These are phyloP conservation scores for Raja brachyura DNA, from an alignment of 2,113 vertebrate species.

Conservation along the genomic window DNA sequence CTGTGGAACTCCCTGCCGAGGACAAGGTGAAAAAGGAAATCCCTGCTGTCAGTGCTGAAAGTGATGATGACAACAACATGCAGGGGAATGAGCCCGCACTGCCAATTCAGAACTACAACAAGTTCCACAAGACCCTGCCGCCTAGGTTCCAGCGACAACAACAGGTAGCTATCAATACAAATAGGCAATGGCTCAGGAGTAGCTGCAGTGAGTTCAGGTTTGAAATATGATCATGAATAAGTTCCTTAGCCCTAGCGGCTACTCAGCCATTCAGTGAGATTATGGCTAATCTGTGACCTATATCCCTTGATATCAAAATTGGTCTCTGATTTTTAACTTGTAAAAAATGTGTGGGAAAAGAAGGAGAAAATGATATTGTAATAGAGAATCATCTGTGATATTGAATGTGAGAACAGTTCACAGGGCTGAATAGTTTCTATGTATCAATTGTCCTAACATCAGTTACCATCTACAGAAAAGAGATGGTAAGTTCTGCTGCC, in stretches of 20 bases:
- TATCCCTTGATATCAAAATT: neutral
- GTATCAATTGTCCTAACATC: neutral
- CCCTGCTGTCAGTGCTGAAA: conserved; percentile 55
- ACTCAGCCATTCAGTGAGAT: neutral
- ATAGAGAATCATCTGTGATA: too few species aligned
- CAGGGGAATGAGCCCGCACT: conserved; percentile 62
- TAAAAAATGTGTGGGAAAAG: too few species aligned
- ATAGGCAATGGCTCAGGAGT: neutral
- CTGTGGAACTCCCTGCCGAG: conserved; percentile 54
- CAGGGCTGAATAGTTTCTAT: too few species aligned
- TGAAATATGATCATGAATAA: neutral
- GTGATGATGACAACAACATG: conserved; percentile 63
- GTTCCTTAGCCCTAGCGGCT: neutral
- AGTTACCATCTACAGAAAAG: neutral
- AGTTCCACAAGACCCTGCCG: conserved; percentile 78
- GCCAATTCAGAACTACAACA: conserved; percentile 71
- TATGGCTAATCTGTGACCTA: neutral
- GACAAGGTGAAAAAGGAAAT: conserved; percentile 65
- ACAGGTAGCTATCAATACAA: conserved; percentile 42
- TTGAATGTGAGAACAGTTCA: too few species aligned
- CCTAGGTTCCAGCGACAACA: conserved; percentile 87
- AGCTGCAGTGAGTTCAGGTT: too few species aligned
- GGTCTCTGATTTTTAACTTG: neutral
- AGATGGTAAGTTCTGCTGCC: neutral
- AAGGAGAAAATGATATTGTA: too few species aligned